Evolutionary conservation across 2,888 invertebrate genomes (phyloP), one percentile per base, ranked within the genome.

Genomic region (Harpalus rubripes): DNA sequence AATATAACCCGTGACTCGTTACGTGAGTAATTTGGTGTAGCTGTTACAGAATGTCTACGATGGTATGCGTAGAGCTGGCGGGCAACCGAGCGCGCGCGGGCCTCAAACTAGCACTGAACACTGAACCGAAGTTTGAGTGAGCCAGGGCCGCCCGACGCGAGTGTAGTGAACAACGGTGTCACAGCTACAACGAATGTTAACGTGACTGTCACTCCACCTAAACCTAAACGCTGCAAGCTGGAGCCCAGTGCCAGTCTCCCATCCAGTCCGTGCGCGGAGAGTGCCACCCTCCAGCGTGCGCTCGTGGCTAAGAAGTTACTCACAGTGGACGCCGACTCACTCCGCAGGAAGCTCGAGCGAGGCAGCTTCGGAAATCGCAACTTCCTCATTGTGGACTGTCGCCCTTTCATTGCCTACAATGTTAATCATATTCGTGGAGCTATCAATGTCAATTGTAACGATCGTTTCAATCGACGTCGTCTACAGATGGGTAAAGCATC

Each of bases 361-460:
- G 65, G 83, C 41, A 89, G 87, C 32, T 87, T 88, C 22, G 87
- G 89, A 84, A 82, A 85, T 18, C 88, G 88, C 87, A 87, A 88
- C 78, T 92, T 92, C 87, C 91, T 95, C 15, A 89, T 95, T 7
- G 90, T 95, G 80, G 95, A 95, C 89, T 94, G 95, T 89, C 92
- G 95, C 68, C 93, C 95, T 1, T 95, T 95, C 90, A 93, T 95
- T 87, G 93, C 94, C 85, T 95, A 94, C 91, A 95, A 95, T 89
- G 92, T 93, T 86, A 93, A 93, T 89, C 95, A 95, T 90, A 93
- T 95, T 86, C 91, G 92, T 85, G 95, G 95, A 58, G 94, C 95
- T 26, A 93, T 95, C 88, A 95, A 95, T 90, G 93, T 95, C 86
- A 95, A 95, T 90, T 95, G 95, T 89, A 93, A 94, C 52, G 95